Evolutionary conservation across 2,888 invertebrate species (phyloP).

Genomic region (Meteorus colon): DNA sequence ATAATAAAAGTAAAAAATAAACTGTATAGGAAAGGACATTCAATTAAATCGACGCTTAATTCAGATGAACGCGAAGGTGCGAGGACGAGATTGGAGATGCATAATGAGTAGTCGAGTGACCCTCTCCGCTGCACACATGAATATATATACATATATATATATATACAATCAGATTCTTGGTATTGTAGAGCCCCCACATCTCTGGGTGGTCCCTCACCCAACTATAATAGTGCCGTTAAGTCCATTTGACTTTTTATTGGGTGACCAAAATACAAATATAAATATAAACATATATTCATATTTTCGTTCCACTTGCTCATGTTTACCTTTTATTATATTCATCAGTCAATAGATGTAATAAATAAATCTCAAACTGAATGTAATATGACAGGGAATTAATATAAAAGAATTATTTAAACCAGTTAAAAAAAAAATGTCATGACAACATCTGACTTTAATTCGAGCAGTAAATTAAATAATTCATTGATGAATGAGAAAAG

Average conservation of each 20-base stretch:
- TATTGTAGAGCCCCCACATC: constrained; percentile 59
- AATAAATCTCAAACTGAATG: neutral
- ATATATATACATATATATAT: constrained; percentile 48
- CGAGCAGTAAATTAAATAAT: no score
- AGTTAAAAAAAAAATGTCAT: no score
- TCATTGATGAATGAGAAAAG: no score
- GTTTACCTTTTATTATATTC: neutral
- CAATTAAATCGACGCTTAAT: constrained; percentile 73
- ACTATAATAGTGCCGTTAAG: constrained; percentile 46
- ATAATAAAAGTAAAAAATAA: constrained; percentile 49
- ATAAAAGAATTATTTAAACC: neutral
- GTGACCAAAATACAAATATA: constrained; percentile 12
- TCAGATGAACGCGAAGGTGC: constrained; percentile 72
- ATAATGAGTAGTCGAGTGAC: constrained; percentile 70
- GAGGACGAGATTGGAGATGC: constrained; percentile 70
- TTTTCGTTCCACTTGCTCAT: neutral
- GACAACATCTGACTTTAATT: no score
- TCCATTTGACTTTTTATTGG: constrained; percentile 67
- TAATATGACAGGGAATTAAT: neutral
- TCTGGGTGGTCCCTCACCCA: constrained; percentile 71
- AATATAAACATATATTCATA: neutral
- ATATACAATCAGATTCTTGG: constrained; percentile 49
- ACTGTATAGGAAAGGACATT: constrained; percentile 62
- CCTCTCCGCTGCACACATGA: constrained; percentile 48
- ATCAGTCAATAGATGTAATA: neutral